phyloP scores from a whole-genome alignment of 1,140 invertebrate species.

The Aradophagus sp. region DNA sequence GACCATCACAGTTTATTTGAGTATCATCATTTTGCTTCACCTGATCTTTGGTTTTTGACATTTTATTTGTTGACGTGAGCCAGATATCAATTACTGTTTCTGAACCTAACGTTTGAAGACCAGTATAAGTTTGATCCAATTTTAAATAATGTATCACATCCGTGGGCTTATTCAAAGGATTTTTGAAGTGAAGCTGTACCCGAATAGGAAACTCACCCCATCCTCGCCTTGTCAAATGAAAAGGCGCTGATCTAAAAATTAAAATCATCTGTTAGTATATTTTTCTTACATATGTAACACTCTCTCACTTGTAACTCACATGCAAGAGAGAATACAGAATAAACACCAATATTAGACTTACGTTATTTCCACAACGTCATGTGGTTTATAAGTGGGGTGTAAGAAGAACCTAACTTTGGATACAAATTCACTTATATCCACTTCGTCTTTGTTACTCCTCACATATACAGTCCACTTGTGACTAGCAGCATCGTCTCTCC shows the following conservation, averaged over 20 bases:
- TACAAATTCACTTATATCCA: slow-evolving; percentile 80
- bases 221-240: slow-evolving; percentile 87
- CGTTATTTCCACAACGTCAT: slow-evolving; percentile 87
- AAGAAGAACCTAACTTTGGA: slow-evolving; percentile 87
- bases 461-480: slow-evolving; percentile 95
- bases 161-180: slow-evolving; percentile 84
- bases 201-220: slow-evolving; percentile 94
- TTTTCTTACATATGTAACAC: too few species aligned
- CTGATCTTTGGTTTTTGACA: slow-evolving; percentile 33
- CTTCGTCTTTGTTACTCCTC: slow-evolving; percentile 78
- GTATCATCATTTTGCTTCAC: slow-evolving; percentile 16
- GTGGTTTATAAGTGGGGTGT: slow-evolving; percentile 91
- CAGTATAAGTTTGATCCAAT: slow-evolving; percentile 88
- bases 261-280: too few species aligned
- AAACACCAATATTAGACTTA: slow-evolving; percentile 67
- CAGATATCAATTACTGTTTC: slow-evolving; percentile 85
- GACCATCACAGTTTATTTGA: neutral
- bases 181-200: slow-evolving; percentile 87
- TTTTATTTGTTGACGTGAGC: slow-evolving; percentile 73
- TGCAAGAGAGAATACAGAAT: too few species aligned
- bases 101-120: slow-evolving; percentile 88
- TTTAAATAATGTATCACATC: slow-evolving; percentile 88
- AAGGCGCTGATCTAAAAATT: slow-evolving; percentile 80
- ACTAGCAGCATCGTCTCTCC: slow-evolving; percentile 81
- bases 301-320: too few species aligned